Percentiles rank a stretch among this genome's conserved stretches.
Evolutionary conservation across 2,797 vertebrate genomes (phyloP).

Genomic region (Malacoctenus gilli): DNA sequence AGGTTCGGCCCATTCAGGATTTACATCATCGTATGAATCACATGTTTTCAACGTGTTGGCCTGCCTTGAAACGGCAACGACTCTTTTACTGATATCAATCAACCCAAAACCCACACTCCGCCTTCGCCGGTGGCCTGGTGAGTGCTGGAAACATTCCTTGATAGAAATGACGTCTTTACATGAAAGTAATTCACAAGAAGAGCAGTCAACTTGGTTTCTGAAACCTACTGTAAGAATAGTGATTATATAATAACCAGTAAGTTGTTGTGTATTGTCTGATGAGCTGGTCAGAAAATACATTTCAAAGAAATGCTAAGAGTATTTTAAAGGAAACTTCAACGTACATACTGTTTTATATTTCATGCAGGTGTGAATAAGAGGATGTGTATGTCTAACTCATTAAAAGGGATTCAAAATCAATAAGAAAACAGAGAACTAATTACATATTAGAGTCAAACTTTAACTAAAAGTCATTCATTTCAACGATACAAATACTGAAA

Average conservation of each 20-base stretch:
- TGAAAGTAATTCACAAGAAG: no score
- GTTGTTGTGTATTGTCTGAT: constrained; percentile 26
- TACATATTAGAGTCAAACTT: background rate
- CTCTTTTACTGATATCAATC: background rate
- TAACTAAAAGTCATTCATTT: background rate
- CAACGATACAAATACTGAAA: background rate
- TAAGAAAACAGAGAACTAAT: background rate
- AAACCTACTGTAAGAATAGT: constrained; percentile 46
- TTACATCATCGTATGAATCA: constrained; percentile 17
- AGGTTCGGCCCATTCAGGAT: constrained; percentile 15
- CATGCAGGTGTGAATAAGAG: constrained; percentile 8
- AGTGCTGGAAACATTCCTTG: constrained; percentile 2
- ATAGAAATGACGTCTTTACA: background rate
- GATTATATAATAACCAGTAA: constrained; percentile 65
- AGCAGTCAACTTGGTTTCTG: constrained; percentile 33
- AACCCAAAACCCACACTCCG: background rate
- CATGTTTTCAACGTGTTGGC: constrained; percentile 4
- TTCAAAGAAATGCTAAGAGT: constrained; percentile 14
- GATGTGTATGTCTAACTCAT: background rate
- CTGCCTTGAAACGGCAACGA: background rate
- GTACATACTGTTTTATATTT: background rate
- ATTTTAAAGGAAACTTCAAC: constrained; percentile 2
- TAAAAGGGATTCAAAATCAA: constrained; percentile 2
- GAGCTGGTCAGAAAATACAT: constrained; percentile 20
- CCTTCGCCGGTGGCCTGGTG: background rate